Evolutionary conservation across 1,140 invertebrate genomes (phyloP), one percentile per base, ranked within the genome.

Genomic region (Nasonia giraulti): DNA sequence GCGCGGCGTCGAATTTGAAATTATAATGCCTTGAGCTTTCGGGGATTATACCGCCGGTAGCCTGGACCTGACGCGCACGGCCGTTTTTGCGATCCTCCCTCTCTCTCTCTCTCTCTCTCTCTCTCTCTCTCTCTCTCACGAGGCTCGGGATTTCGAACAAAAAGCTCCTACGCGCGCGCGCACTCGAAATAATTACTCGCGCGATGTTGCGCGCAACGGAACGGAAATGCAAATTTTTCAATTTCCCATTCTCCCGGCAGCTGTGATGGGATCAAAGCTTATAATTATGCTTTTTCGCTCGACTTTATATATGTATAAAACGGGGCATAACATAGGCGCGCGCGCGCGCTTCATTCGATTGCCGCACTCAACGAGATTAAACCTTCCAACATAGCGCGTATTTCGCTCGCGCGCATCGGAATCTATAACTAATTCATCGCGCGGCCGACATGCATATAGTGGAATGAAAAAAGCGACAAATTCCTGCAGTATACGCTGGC

Each of bases 1-100:
- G 33, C 33, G 33, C 14, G 62, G 37, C 73, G 73, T 47, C 82
- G 62, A 73, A 78, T 84, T 62, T 79, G 31, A 79, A 73, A 79
- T 79, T 79, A 33, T 44, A 78, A 84, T 78, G n/a, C 27, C 37
- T 31, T 14, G 10, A 71, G 55, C 40, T 69, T 69, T 77, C 12
- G 50, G 73, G 50, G 73, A 75, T 75, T 37, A 75, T 20, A 40
- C 37, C 23, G 69, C 69, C 23, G n/a, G 11, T 33, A 31, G 37
- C 31, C 33, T 75, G 37, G 23, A 33, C 55, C 55, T 62, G 55
- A 12, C 47, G n/a, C 20, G 17, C 1, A 0, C 20, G 20, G 55
- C 20, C 55, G 55, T 62, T 62, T 62, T 20, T 55, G 12, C 20
- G 2, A 27, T 27, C 1, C 27, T 4, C 20, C n/a, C n/a, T n/a